These are phyloP conservation scores for Indri indri DNA, from an alignment of 2,113 vertebrate genomes.

Conservation along the genomic window DNA sequence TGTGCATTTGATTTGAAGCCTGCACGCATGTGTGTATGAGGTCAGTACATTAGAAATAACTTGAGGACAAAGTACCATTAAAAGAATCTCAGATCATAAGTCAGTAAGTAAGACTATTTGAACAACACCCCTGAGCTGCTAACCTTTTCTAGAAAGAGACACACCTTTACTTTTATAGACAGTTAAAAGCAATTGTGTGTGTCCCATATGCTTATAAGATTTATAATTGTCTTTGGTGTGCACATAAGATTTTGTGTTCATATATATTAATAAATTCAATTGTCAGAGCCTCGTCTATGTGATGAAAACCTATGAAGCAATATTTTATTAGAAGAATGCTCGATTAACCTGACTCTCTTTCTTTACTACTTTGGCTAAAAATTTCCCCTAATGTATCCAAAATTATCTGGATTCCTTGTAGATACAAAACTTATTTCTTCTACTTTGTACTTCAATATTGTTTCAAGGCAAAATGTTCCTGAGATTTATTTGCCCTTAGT, in stretches of 20 bases:
- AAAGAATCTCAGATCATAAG: slow-evolving; percentile 60
- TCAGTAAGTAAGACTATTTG: slow-evolving; percentile 81
- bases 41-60: slow-evolving; percentile 64
- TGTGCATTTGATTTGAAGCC: slow-evolving; percentile 76
- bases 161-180: slow-evolving; percentile 82
- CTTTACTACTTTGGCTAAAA: slow-evolving; percentile 42
- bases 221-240: slow-evolving; percentile 69
- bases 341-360: slow-evolving; percentile 13
- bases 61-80: slow-evolving; percentile 50
- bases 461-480: slow-evolving; percentile 4
- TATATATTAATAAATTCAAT: slow-evolving; percentile 54
- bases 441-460: neutral
- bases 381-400: neutral
- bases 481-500: neutral
- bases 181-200: slow-evolving; percentile 81
- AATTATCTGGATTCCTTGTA: slow-evolving; percentile 14
- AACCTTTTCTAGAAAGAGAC: slow-evolving; percentile 80
- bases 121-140: slow-evolving; percentile 75
- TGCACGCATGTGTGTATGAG: neutral
- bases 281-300: slow-evolving; percentile 43
- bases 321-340: slow-evolving; percentile 66
- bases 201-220: slow-evolving; percentile 64
- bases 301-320: slow-evolving; percentile 47
- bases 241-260: slow-evolving; percentile 49
- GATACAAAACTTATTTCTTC: neutral